Evolutionary conservation across 2,888 invertebrate species (phyloP), one percentile per base, ranked within the genome.

Genomic region (Unio pictorum): DNA sequence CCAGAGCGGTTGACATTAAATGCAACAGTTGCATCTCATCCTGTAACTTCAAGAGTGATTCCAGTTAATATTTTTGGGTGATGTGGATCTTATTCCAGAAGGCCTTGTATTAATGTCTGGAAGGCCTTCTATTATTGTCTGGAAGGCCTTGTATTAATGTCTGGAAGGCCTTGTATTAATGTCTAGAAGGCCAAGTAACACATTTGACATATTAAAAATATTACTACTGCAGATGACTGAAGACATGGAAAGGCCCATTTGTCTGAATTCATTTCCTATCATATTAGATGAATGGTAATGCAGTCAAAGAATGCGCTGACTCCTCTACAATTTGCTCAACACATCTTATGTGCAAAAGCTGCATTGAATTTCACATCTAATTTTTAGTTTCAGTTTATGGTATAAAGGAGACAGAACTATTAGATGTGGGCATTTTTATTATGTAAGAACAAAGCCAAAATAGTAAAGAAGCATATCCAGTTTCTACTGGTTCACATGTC

Each of bases 361-460:
- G 75, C 78, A 26, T 61, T 68, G 63, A 74, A 59, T n/a, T 77
- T 77, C 54, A 80, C 75, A 11, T 64, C 65, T 3, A 34, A 58
- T 0, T n/a, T 76, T n/a, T 26, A 69, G 11, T 68, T 76, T 8
- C 77, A 80, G 58, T 71, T 73, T 55, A 76, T 76, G 68, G 71
- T 80, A 26, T 74, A 76, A 60, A 59, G 68, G n/a, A 34, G 78
- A 58, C 75, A 26, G 72, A 76, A 61, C 28, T 69, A 17, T 17
- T 54, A 26, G 60, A 61, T 61, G 20, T 28, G 34, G 26, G 56
- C 63, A 0, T 3, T 78, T 18, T 11, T 71, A n/a, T 73, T 60
- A 62, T 69, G 63, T 57, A 74, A 80, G 58, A 78, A 76, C 56
- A 80, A 80, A 58, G 72, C 76, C 20, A 73, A 79, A 65, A 67